phyloP scores from a whole-genome alignment of 2,888 invertebrate species.

The Tetranychus piercei region DNA sequence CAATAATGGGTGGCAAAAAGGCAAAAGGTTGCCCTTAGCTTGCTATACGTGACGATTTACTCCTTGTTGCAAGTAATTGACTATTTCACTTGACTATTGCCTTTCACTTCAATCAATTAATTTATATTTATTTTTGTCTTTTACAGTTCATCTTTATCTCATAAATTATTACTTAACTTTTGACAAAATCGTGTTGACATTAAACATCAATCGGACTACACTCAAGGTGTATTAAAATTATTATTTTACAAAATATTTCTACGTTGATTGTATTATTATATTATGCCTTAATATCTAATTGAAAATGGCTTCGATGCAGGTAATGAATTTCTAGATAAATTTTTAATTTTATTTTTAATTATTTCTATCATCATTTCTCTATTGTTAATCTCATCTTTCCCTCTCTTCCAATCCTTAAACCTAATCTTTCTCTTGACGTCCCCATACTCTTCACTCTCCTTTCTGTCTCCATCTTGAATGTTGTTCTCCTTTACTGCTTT shows the following conservation, averaged over 20 bases:
- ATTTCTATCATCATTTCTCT: background rate
- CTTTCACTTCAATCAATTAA: no score
- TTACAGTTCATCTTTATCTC: no score
- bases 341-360: background rate
- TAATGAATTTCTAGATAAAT: background rate
- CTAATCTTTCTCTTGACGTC: background rate
- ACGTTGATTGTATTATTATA: background rate
- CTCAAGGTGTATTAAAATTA: no score
- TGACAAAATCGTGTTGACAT: no score
- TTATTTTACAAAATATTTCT: background rate
- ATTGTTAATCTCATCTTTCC: background rate
- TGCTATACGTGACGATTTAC: no score
- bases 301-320: constrained; percentile 1
- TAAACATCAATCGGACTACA: no score
- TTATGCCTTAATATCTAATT: background rate
- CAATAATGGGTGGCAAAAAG: no score
- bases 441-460: constrained; percentile 3
- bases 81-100: no score
- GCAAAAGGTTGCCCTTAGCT: no score
- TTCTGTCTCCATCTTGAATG: background rate
- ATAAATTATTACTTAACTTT: no score
- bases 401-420: background rate
- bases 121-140: no score
- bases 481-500: background rate
- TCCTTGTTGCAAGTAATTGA: no score